A percentile compares a stretch with the other conserved stretches of the same genome.
These are phyloP conservation scores for Esox niger DNA, from an alignment of 2,113 vertebrate genomes.

Conservation along the genomic window DNA sequence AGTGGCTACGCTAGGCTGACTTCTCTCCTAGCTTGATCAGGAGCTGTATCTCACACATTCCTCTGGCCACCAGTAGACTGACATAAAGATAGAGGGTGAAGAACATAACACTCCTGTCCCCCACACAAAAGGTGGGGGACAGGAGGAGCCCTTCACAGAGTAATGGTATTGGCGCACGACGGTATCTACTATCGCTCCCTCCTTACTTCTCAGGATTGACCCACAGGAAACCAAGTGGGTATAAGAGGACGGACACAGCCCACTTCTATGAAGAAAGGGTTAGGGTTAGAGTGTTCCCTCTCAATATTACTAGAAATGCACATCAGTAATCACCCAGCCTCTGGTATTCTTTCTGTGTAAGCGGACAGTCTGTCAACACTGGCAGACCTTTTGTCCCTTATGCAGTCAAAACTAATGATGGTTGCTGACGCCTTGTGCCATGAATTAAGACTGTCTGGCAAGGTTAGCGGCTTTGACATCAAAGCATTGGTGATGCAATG, in stretches of 20 bases:
- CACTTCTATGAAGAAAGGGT: neutral
- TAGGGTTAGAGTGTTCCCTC: too few species aligned
- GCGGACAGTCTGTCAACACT: neutral
- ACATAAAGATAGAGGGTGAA: constrained; percentile 49
- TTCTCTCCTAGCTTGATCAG: constrained; percentile 38
- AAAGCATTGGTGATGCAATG: too few species aligned
- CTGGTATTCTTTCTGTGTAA: neutral
- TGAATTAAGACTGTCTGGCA: too few species aligned
- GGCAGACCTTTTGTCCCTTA: neutral
- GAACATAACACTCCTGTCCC: constrained; percentile 54
- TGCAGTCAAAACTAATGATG: constrained; percentile 1
- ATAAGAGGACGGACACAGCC: neutral
- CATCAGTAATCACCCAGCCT: neutral
- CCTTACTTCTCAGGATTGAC: constrained; percentile 1
- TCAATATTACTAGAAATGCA: constrained; percentile 10
- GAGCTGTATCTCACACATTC: constrained; percentile 49
- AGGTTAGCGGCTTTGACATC: too few species aligned
- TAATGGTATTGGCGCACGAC: neutral
- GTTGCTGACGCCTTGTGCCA: neutral
- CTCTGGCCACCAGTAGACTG: constrained; percentile 40
- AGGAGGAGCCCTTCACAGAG: neutral
- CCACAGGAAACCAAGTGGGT: constrained; percentile 2
- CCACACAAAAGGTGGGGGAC: constrained; percentile 15
- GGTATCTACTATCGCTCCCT: neutral
- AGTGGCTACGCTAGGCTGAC: neutral